Evolutionary conservation across 2,797 vertebrate genomes (phyloP).

Genomic region (Danio choprae): DNA sequence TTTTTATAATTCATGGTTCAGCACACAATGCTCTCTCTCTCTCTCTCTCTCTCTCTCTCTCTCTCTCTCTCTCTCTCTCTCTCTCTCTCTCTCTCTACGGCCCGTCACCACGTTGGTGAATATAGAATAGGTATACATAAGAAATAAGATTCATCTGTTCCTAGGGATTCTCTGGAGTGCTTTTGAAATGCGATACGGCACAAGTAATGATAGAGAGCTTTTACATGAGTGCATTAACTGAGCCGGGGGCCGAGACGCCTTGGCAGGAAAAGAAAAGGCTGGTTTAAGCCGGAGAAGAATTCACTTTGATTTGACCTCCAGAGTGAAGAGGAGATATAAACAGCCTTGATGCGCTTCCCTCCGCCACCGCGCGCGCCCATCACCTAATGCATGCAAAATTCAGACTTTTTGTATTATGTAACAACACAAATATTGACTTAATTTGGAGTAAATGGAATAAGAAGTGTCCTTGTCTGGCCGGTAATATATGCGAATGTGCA

Average conservation of each 20-base stretch:
- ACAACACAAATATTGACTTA: conserved; percentile 65
- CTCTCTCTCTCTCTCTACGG: conserved; percentile 51
- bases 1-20: conserved; percentile 83
- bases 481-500: conserved; percentile 58
- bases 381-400: conserved; percentile 61
- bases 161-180: conserved; percentile 79
- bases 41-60: conserved; percentile 51
- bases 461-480: conserved; percentile 65
- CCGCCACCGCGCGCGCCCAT: conserved; percentile 4
- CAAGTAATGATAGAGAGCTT: conserved; percentile 82
- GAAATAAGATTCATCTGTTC: conserved; percentile 85
- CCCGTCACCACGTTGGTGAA: conserved; percentile 70
- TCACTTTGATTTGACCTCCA: conserved; percentile 84
- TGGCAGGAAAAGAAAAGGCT: conserved; percentile 71
- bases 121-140: conserved; percentile 85
- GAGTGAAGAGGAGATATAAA: conserved; percentile 69
- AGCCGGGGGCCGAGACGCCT: conserved; percentile 67
- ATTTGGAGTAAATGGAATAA: conserved; percentile 69
- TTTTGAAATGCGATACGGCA: conserved; percentile 83
- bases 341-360: conserved; percentile 53
- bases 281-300: conserved; percentile 75
- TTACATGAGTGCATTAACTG: conserved; percentile 82
- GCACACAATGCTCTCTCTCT: conserved; percentile 79
- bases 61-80: conserved; percentile 67
- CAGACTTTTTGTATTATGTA: conserved; percentile 65